Conservation (phyloP, 2,113 vertebrate genomes). For the Hymenochirus boettgeri region DNA sequence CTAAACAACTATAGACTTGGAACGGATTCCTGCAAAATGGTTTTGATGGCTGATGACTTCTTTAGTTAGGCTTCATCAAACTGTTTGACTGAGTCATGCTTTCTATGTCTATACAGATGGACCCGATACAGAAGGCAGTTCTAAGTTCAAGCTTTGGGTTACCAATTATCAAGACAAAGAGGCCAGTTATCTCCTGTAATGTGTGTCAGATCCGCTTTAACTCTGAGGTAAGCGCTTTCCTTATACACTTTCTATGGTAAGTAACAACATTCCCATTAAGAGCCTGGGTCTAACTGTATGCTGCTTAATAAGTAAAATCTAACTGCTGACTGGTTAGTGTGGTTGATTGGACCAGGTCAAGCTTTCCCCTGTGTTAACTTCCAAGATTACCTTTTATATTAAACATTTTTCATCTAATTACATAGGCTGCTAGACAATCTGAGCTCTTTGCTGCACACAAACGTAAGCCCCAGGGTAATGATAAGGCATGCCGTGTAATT, state of each 20-base stretch:
- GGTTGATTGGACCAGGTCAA: too few relatives aligned
- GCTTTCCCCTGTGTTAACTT: too few relatives aligned
- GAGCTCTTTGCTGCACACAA: too few relatives aligned
- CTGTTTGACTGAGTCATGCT: slow-evolving; percentile 2
- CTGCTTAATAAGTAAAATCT: too few relatives aligned
- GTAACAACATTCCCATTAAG: too few relatives aligned
- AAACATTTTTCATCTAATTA: too few relatives aligned
- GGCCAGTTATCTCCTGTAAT: slow-evolving; percentile 87
- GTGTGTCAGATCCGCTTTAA: slow-evolving; percentile 95
- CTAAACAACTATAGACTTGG: slow-evolving; percentile 1
- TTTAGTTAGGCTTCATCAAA: too few relatives aligned
- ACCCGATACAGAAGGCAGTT: slow-evolving; percentile 88
- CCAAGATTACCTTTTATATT: too few relatives aligned
- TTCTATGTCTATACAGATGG: slow-evolving; percentile 72
- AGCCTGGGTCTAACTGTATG: too few relatives aligned
- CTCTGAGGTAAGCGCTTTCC: slow-evolving; percentile 73
- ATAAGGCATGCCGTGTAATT: not conserved
- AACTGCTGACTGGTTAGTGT: too few relatives aligned
- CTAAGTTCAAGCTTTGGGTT: slow-evolving; percentile 86
- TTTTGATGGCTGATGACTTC: slow-evolving; percentile 7
- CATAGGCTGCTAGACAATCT: too few relatives aligned
- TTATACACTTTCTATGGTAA: not conserved
- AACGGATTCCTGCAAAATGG: slow-evolving; percentile 14
- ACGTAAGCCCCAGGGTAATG: too few relatives aligned
- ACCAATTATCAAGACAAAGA: slow-evolving; percentile 79